A percentile compares a stretch with the other conserved stretches of the same genome.
phyloP scores from a whole-genome alignment of 2,888 invertebrate genomes.

The Tuberolachnus salignus region DNA sequence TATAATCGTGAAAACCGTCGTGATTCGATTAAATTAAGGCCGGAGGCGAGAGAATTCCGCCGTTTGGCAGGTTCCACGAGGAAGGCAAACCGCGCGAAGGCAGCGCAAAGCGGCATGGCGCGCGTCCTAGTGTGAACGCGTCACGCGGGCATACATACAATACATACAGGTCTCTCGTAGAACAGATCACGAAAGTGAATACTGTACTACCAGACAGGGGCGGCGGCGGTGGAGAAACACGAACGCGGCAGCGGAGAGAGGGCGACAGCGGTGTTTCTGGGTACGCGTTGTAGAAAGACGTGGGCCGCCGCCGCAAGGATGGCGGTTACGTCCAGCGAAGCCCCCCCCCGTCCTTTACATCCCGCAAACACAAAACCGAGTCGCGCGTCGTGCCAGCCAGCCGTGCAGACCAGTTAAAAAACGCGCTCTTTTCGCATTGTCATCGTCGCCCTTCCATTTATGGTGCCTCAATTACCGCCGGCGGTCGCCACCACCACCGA shows the following conservation, averaged over 20 bases:
- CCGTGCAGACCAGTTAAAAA: constrained; percentile 54
- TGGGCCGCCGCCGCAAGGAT: constrained; percentile 51
- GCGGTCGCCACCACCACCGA: constrained; percentile 31
- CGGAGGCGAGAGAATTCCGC: constrained; percentile 23
- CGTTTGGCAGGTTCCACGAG: constrained; percentile 1
- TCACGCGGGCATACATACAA: neutral
- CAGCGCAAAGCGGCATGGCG: neutral
- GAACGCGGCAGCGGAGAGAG: neutral
- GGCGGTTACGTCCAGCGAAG: constrained; percentile 55
- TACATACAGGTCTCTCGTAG: constrained; percentile 23
- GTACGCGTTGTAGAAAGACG: constrained; percentile 47
- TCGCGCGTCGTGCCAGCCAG: constrained; percentile 42
- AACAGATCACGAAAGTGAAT: constrained; percentile 55
- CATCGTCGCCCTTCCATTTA: constrained; percentile 56
- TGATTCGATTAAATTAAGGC: constrained; percentile 39
- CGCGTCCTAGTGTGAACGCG: constrained; percentile 45
- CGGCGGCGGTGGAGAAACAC: neutral
- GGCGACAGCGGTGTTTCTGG: constrained; percentile 42
- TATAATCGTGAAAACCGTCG: constrained; percentile 27
- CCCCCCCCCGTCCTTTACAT: neutral
- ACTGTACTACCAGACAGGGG: constrained; percentile 20
- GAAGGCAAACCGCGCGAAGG: neutral
- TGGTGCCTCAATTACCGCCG: constrained; percentile 52
- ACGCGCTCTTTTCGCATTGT: constrained; percentile 56
- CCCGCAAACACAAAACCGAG: constrained; percentile 19